Evolutionary conservation across 1,140 invertebrate species (phyloP).

Genomic region (Drosophila sturtevanti): DNA sequence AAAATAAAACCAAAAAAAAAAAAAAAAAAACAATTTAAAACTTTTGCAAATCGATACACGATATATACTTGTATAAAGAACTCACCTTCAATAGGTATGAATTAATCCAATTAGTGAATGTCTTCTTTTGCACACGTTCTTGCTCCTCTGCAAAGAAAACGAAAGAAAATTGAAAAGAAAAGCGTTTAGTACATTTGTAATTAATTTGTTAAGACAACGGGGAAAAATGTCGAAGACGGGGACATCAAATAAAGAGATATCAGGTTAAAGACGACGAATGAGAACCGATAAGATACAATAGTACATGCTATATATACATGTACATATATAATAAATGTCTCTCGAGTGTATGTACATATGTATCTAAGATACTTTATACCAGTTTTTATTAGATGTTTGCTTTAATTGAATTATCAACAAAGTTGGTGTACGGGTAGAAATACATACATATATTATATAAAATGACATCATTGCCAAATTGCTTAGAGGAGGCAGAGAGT

Average conservation of each 20-base stretch:
- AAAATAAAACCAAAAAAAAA: slow-evolving; percentile 37
- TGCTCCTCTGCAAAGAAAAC: slow-evolving; percentile 95
- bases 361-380: background rate
- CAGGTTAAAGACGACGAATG: slow-evolving; percentile 30
- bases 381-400: slow-evolving; percentile 48
- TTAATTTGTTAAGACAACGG: slow-evolving; percentile 57
- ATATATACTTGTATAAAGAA: slow-evolving; percentile 45
- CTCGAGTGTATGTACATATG: background rate
- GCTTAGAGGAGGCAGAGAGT: background rate
- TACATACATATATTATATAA: slow-evolving; percentile 36
- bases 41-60: slow-evolving; percentile 36
- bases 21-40: slow-evolving; percentile 40
- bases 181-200: slow-evolving; percentile 51
- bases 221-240: slow-evolving; percentile 46
- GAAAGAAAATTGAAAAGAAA: slow-evolving; percentile 48
- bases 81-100: slow-evolving; percentile 97
- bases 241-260: slow-evolving; percentile 51
- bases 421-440: slow-evolving; percentile 37
- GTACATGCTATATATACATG: slow-evolving; percentile 21
- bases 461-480: slow-evolving; percentile 59
- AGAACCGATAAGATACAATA: slow-evolving; percentile 67
- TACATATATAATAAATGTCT: background rate
- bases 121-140: slow-evolving; percentile 99
- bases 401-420: slow-evolving; percentile 75
- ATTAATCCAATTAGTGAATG: slow-evolving; percentile 99